A percentile compares a stretch with the other conserved stretches of the same genome.
phyloP scores from a whole-genome alignment of 2,113 vertebrate genomes.

The Perca schrenkii region DNA sequence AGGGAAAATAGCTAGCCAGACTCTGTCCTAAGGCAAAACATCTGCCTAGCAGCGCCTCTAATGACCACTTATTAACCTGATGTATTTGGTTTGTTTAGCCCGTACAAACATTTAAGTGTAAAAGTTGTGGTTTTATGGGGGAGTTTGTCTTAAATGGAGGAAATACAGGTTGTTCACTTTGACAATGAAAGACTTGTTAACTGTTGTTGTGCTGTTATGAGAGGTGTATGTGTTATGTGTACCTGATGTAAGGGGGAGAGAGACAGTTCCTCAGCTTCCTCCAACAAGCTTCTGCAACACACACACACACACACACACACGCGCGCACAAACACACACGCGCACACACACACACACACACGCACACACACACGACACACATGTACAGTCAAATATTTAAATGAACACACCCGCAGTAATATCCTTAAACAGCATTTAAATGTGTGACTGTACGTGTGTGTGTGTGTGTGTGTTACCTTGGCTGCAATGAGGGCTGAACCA shows the following conservation, averaged over 20 bases:
- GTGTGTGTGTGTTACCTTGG: slow-evolving; percentile 63
- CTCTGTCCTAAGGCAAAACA: neutral
- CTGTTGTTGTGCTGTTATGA: neutral
- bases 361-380: slow-evolving; percentile 48
- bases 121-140: neutral
- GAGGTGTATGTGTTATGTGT: neutral
- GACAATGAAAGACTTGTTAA: neutral
- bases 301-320: slow-evolving; percentile 5
- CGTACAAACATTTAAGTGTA: neutral
- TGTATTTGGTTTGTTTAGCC: neutral
- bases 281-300: slow-evolving; percentile 73
- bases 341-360: slow-evolving; percentile 15
- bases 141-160: neutral
- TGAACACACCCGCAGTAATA: neutral
- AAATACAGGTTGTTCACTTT: neutral
- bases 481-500: slow-evolving; percentile 35
- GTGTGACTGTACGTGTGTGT: neutral
- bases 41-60: neutral
- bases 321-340: slow-evolving; percentile 47
- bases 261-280: slow-evolving; percentile 68
- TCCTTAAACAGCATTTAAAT: neutral
- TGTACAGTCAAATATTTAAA: slow-evolving; percentile 16
- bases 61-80: too few relatives aligned
- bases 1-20: neutral
- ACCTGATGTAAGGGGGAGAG: slow-evolving; percentile 70